Evolutionary conservation across 2,797 vertebrate genomes (phyloP).

Genomic region (Melanotaenia maccullochi): DNA sequence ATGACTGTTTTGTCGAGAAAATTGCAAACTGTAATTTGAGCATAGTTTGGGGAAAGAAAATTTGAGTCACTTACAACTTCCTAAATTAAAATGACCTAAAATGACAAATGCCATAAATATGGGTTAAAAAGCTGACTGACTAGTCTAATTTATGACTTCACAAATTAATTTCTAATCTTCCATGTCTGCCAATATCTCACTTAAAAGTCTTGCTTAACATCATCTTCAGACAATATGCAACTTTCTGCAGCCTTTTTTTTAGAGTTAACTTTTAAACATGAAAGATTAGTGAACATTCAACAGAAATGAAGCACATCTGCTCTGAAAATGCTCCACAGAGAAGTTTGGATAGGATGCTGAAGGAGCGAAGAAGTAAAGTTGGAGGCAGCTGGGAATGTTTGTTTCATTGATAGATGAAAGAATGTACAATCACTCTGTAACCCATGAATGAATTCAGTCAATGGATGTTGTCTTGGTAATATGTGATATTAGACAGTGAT

Average conservation of each 20-base stretch:
- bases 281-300: conserved; percentile 89
- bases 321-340: conserved; percentile 87
- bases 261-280: conserved; percentile 87
- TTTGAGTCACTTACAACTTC: background rate
- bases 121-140: background rate
- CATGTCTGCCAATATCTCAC: conserved; percentile 81
- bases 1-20: background rate
- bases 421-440: conserved; percentile 84
- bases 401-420: conserved; percentile 72
- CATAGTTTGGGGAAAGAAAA: background rate
- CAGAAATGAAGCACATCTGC: conserved; percentile 92
- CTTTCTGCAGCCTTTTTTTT: conserved; percentile 90
- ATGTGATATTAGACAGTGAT: conserved; percentile 16
- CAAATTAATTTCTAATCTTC: conserved; percentile 59
- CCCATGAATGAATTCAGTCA: conserved; percentile 72
- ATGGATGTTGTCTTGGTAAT: conserved; percentile 43
- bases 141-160: background rate
- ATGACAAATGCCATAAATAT: background rate
- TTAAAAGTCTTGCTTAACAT: conserved; percentile 81
- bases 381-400: conserved; percentile 83
- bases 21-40: no score
- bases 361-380: conserved; percentile 88
- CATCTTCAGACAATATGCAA: conserved; percentile 77
- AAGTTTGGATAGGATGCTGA: conserved; percentile 89
- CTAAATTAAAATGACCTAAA: background rate